These are phyloP conservation scores for Petaurus breviceps DNA, from an alignment of 2,113 vertebrate genomes.

Conservation along the genomic window DNA sequence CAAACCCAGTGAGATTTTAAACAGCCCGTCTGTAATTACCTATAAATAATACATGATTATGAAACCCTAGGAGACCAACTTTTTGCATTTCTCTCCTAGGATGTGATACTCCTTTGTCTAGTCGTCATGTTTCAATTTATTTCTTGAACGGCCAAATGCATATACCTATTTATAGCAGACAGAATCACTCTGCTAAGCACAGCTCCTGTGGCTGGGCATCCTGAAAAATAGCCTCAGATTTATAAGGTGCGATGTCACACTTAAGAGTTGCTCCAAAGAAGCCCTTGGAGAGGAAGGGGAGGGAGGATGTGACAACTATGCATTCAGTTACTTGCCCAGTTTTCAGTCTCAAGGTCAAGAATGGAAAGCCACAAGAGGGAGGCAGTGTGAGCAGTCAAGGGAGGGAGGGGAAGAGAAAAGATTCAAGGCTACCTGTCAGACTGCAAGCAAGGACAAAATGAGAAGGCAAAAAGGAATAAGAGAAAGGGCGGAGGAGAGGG, in stretches of 20 bases:
- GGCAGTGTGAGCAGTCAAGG: neutral
- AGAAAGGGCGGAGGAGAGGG: neutral
- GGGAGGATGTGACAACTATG: neutral
- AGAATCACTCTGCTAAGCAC: neutral
- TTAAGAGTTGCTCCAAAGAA: neutral
- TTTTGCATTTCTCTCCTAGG: slow-evolving; percentile 31
- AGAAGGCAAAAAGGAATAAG: neutral
- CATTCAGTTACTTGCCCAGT: slow-evolving; percentile 1
- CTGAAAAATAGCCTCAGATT: neutral
- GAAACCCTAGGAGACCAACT: slow-evolving; percentile 51
- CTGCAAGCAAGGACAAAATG: neutral
- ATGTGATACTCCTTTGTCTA: neutral
- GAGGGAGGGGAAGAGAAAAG: neutral
- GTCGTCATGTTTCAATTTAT: neutral
- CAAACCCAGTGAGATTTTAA: slow-evolving; percentile 43
- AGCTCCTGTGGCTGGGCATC: neutral
- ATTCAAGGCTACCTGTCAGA: neutral
- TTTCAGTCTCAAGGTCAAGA: slow-evolving; percentile 37
- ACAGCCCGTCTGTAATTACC: neutral
- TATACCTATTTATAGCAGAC: slow-evolving; percentile 2
- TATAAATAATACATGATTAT: slow-evolving; percentile 28
- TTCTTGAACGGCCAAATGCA: neutral
- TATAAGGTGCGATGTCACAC: neutral
- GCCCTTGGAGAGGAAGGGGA: neutral
- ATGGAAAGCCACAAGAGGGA: slow-evolving; percentile 34